These are phyloP conservation scores for Podargus strigoides DNA, from an alignment of 2,797 vertebrate species.

Conservation along the genomic window DNA sequence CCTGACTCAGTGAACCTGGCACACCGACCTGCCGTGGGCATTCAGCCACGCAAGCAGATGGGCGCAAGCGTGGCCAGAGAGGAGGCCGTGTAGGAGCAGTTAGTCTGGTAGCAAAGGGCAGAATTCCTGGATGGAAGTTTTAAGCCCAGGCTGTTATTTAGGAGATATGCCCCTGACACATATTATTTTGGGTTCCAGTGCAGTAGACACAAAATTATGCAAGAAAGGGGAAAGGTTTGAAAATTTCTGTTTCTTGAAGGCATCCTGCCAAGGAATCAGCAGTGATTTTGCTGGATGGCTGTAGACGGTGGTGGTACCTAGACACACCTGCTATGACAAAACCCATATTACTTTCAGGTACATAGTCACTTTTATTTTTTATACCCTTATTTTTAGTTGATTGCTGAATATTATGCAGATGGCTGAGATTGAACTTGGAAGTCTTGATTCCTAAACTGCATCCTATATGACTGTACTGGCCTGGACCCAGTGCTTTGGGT, in stretches of 20 bases:
- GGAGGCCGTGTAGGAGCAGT: conserved; percentile 74
- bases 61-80: conserved; percentile 67
- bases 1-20: conserved; percentile 74
- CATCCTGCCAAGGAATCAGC: neutral
- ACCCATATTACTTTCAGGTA: neutral
- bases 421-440: neutral
- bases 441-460: neutral
- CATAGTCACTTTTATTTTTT: neutral
- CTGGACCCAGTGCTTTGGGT: neutral
- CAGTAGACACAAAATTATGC: neutral
- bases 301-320: neutral
- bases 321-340: neutral
- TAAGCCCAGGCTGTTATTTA: conserved; percentile 60
- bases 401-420: neutral
- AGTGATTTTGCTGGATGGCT: neutral
- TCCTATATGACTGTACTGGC: neutral
- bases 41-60: conserved; percentile 77
- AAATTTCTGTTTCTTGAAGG: neutral
- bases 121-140: conserved; percentile 67
- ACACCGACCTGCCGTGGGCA: conserved; percentile 66
- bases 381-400: neutral
- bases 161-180: conserved; percentile 29
- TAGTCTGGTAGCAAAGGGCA: conserved; percentile 76
- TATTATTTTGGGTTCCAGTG: neutral
- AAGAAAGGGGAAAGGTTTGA: neutral